These are phyloP conservation scores for Himalopsyche phryganea DNA, from an alignment of 1,140 invertebrate species.

Conservation along the genomic window DNA sequence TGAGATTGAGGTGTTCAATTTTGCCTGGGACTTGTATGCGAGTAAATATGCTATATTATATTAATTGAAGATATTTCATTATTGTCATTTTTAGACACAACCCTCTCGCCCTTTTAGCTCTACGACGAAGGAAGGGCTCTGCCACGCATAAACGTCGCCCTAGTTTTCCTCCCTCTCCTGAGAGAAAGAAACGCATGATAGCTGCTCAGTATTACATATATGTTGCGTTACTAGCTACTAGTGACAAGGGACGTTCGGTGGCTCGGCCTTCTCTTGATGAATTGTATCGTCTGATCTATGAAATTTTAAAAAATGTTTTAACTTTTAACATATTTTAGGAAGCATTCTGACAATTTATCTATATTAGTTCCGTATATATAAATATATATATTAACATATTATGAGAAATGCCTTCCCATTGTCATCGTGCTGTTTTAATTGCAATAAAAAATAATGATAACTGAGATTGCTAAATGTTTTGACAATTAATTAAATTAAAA, in stretches of 20 bases:
- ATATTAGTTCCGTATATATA: slow-evolving; percentile 29
- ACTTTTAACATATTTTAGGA: slow-evolving; percentile 34
- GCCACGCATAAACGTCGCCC: slow-evolving; percentile 6
- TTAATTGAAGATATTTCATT: slow-evolving; percentile 15
- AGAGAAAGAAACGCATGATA: neutral
- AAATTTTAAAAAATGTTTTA: slow-evolving; percentile 34
- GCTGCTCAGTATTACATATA: slow-evolving; percentile 3
- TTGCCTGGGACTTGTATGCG: no score
- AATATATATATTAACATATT: slow-evolving; percentile 14
- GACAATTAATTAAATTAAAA: slow-evolving; percentile 35
- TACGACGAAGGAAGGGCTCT: slow-evolving; percentile 28
- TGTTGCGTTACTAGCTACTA: neutral
- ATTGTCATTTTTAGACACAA: slow-evolving; percentile 3
- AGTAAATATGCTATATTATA: slow-evolving; percentile 18
- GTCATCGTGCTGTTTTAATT: slow-evolving; percentile 33
- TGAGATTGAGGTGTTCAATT: no score
- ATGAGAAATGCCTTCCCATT: slow-evolving; percentile 29
- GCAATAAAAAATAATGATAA: slow-evolving; percentile 33
- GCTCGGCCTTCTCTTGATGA: slow-evolving; percentile 27
- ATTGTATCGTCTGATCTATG: slow-evolving; percentile 20
- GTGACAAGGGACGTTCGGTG: neutral
- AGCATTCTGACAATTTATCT: slow-evolving; percentile 33
- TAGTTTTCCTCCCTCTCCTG: slow-evolving; percentile 3
- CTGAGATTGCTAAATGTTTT: slow-evolving; percentile 33
- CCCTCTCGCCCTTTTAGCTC: slow-evolving; percentile 30